A percentile compares a stretch with the other conserved stretches of the same genome.
phyloP scores from a whole-genome alignment of 1,140 invertebrate species.

The Danaus melanippus region DNA sequence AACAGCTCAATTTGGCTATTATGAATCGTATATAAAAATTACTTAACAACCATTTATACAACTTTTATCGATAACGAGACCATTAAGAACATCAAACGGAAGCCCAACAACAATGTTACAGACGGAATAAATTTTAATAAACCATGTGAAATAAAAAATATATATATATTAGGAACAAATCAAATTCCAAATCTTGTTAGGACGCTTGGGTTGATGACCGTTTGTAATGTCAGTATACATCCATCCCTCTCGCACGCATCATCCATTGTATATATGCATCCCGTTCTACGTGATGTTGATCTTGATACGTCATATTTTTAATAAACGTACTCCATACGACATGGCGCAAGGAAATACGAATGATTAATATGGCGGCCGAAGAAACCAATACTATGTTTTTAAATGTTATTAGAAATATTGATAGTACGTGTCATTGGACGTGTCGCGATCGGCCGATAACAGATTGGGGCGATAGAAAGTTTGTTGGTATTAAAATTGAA shows the following conservation, averaged over 20 bases:
- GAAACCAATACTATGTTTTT: conserved; percentile 69
- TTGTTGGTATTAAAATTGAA: conserved; percentile 49
- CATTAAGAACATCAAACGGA: conserved; percentile 58
- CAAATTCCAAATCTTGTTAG: conserved; percentile 68
- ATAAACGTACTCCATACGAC: conserved; percentile 71
- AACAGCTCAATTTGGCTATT: conserved; percentile 34
- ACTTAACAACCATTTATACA: conserved; percentile 40
- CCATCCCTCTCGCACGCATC: conserved; percentile 42
- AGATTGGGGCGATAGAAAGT: conserved; percentile 59
- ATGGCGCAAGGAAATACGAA: conserved; percentile 68
- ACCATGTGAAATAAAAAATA: conserved; percentile 48
- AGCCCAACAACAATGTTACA: conserved; percentile 39
- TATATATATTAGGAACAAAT: conserved; percentile 64
- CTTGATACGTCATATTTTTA: conserved; percentile 73
- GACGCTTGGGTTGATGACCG: conserved; percentile 68
- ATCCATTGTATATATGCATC: conserved; percentile 35
- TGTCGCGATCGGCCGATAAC: conserved; percentile 67
- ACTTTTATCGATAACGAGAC: conserved; percentile 42
- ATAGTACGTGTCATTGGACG: conserved; percentile 68
- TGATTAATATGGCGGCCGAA: conserved; percentile 68
- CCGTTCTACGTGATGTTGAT: conserved; percentile 65
- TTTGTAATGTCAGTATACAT: conserved; percentile 64
- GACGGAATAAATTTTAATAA: conserved; percentile 54
- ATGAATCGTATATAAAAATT: conserved; percentile 55
- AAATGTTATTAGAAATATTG: conserved; percentile 71